Evolutionary conservation across 2,888 invertebrate genomes (phyloP).

Genomic region (Agrochola circellaris): DNA sequence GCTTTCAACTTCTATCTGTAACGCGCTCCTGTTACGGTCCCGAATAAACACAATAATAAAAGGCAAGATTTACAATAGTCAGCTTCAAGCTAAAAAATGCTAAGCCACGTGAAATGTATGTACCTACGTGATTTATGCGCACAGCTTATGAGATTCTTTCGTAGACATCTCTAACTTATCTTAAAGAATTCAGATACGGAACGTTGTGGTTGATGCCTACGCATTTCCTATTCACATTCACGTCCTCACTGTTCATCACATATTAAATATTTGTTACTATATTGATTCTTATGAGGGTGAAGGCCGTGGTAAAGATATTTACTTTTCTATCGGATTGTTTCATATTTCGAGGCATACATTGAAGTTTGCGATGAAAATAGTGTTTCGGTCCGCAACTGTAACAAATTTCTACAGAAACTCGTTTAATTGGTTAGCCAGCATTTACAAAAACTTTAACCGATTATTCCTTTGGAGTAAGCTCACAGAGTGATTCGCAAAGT

Average conservation of each 20-base stretch:
- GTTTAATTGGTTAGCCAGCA: conserved; percentile 68
- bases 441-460: conserved; percentile 65
- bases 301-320: neutral
- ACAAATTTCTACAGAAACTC: conserved; percentile 61
- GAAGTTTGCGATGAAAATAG: conserved; percentile 33
- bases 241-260: conserved; percentile 27
- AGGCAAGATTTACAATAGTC: conserved; percentile 51
- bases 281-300: conserved; percentile 19
- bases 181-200: conserved; percentile 54
- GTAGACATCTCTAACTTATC: conserved; percentile 63
- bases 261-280: conserved; percentile 40
- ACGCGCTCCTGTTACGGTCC: conserved; percentile 28
- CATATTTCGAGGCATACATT: conserved; percentile 15
- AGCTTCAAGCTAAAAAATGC: conserved; percentile 54
- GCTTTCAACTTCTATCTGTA: conserved; percentile 70
- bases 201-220: conserved; percentile 58
- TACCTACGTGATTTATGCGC: conserved; percentile 62
- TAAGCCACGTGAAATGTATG: conserved; percentile 59
- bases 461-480: conserved; percentile 70
- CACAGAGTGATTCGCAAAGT: conserved; percentile 74
- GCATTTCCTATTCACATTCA: conserved; percentile 56
- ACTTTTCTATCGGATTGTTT: neutral
- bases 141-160: conserved; percentile 65
- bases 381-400: conserved; percentile 44
- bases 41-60: conserved; percentile 61